Conservation (phyloP, 2,113 vertebrate species). For the Elaphurus davidianus region DNA sequence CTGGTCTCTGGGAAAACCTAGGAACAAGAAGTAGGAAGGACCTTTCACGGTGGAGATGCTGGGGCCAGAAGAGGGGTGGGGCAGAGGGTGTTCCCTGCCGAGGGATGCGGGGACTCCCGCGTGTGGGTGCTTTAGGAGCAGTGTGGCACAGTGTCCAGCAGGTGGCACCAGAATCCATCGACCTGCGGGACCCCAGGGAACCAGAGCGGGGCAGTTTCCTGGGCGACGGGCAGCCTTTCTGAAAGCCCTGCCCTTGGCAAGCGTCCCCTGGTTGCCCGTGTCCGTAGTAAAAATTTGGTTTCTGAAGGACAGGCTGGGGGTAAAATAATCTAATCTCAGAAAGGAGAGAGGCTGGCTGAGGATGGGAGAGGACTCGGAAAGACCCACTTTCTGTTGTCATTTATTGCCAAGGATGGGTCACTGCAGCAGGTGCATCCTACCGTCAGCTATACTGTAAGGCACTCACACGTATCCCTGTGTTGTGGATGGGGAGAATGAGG, state of each 20-base stretch:
- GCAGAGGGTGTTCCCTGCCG: no score
- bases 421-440: neutral
- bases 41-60: neutral
- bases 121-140: neutral
- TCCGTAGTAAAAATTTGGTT: constrained; percentile 17
- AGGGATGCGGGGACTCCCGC: fast-evolving
- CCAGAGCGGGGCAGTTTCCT: constrained; percentile 48
- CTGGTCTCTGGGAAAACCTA: neutral
- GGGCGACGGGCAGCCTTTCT: constrained; percentile 59
- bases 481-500: neutral
- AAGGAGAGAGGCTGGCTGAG: neutral
- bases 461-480: neutral
- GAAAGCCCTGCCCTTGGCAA: constrained; percentile 47
- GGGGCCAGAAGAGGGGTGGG: neutral
- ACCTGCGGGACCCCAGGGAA: neutral
- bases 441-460: neutral
- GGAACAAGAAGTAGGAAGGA: neutral
- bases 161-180: constrained; percentile 30
- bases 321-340: neutral
- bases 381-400: neutral
- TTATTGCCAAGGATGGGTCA: neutral
- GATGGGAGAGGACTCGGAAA: neutral
- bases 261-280: neutral
- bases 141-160: constrained; percentile 26
- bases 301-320: constrained; percentile 35